Evolutionary conservation across 2,797 vertebrate genomes (phyloP), one percentile per base, ranked within the genome.

Genomic region (Danio choprae): DNA sequence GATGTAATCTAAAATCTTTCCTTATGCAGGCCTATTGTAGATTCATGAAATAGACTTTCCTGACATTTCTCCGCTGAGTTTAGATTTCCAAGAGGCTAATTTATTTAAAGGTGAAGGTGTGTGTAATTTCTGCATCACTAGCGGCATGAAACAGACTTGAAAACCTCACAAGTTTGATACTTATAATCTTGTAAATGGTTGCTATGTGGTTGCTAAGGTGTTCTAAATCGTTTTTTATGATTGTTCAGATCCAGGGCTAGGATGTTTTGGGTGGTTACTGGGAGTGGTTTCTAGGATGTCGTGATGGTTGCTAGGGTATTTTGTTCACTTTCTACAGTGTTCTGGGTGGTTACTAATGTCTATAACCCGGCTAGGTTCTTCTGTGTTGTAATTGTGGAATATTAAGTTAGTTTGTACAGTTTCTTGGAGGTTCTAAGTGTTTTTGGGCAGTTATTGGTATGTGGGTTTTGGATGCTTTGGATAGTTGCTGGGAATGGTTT

Each of bases 81-180:
- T 41, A 72, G 69, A 72, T 72, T 15, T 55, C 11, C n/a, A 55
- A 58, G 51, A 55, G n/a, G 50, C 48, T 40, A 11, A 40, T 68
- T 68, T 50, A 68, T 63, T 63, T 64, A 64, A 64, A 64, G 36
- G 36, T 62, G 8, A 62, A 62, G 60, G n/a, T 12, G 16, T 64
- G 62, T 43, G n/a, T 18, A 64, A 43, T 64, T 64, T 64, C 62
- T 40, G 59, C 59, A 40, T 38, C 59, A 62, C 59, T n/a, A 5
- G 29, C 15, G 7, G 59, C 59, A 62, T 62, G 22, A 46, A 65
- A 65, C 18, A 65, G 63, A 48, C 44, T 29, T 48, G 13, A 38
- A 38, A 60, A 38, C 29, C 29, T 38, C 1, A 0, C 56, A 6
- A 60, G 4, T 56, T 8, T 56, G 53, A 55, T 10, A 36, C 22